Conservation (phyloP, 1,140 invertebrate genomes). For the Stenopsyche tienmushanensis region DNA sequence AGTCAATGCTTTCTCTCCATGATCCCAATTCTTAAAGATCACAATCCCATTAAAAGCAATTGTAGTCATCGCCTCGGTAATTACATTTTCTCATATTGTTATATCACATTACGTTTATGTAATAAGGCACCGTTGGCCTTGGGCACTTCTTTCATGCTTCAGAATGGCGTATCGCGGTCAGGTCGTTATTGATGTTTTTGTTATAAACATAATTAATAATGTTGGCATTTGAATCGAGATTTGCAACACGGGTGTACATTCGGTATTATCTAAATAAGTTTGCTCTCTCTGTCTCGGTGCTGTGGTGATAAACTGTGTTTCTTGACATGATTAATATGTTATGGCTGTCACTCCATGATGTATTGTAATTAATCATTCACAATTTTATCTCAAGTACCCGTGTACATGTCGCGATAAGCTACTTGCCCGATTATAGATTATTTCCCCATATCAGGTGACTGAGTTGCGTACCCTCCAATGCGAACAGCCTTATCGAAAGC, state of each 20-base stretch:
- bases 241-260: slow-evolving; percentile 2
- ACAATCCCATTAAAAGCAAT: no score
- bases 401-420: slow-evolving; percentile 7
- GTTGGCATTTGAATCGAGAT: slow-evolving; percentile 1
- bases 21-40: no score
- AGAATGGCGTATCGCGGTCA: neutral
- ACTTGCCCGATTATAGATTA: slow-evolving; percentile 1
- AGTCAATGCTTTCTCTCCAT: no score
- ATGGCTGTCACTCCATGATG: slow-evolving; percentile 1
- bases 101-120: neutral
- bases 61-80: no score
- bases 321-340: slow-evolving; percentile 9
- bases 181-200: neutral
- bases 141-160: neutral
- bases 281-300: neutral
- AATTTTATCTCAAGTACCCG: slow-evolving; percentile 11
- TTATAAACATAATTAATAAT: neutral
- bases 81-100: no score
- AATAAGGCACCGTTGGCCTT: neutral
- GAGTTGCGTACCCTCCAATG: no score
- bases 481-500: no score
- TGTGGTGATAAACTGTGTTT: neutral
- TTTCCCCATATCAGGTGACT: neutral
- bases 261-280: slow-evolving; percentile 5
- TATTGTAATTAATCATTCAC: slow-evolving; percentile 7